Conservation (phyloP, 2,797 vertebrate species). For the Enteromius anoplus region DNA sequence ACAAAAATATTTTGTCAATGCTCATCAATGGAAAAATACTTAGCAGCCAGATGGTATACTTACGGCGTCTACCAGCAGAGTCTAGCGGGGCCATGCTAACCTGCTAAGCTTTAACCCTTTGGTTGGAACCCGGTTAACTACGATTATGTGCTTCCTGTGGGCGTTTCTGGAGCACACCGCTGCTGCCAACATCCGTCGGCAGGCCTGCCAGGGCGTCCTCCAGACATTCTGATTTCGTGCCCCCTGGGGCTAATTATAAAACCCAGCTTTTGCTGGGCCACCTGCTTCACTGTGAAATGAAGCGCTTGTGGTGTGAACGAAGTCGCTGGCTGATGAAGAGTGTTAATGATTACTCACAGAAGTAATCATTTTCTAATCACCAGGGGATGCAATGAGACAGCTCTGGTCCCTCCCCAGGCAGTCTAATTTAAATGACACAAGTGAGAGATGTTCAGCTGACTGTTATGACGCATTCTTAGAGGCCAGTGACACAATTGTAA, state of each 20-base stretch:
- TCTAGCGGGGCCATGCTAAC: background rate
- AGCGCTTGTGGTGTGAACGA: conserved; percentile 44
- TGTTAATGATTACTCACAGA: conserved; percentile 54
- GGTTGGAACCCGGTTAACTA: conserved; percentile 8
- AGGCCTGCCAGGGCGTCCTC: conserved; percentile 33
- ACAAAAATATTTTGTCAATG: background rate
- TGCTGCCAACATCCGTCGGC: conserved; percentile 36
- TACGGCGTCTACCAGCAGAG: background rate
- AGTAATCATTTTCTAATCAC: conserved; percentile 46
- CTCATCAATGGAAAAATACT: background rate
- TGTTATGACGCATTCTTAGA: conserved; percentile 18
- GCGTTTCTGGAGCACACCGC: conserved; percentile 6
- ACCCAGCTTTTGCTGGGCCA: conserved; percentile 52
- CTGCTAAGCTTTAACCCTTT: conserved; percentile 17
- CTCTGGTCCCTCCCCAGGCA: conserved; percentile 27
- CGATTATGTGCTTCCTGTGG: conserved; percentile 31
- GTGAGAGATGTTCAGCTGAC: conserved; percentile 44
- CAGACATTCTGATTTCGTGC: conserved; percentile 38
- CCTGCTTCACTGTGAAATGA: conserved; percentile 58
- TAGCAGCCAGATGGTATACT: background rate
- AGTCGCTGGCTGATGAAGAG: conserved; percentile 39
- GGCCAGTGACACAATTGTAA: conserved; percentile 2
- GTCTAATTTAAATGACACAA: conserved; percentile 26
- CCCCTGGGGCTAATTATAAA: conserved; percentile 57
- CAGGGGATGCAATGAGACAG: conserved; percentile 6